Base-by-base conservation (phyloP, 2,797 vertebrate species). In the Myotis myotis region DNA sequence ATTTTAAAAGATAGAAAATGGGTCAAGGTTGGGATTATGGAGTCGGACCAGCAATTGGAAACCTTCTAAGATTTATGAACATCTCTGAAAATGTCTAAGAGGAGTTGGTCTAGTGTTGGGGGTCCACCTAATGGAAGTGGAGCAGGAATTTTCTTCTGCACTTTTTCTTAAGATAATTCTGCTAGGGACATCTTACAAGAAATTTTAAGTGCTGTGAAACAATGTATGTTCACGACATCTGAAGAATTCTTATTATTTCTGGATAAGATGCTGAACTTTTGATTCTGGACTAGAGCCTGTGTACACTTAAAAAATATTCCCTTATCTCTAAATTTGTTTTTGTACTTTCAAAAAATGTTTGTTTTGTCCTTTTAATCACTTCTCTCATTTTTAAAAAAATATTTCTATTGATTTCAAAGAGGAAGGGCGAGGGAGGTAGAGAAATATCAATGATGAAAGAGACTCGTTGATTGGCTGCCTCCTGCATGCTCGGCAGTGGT, bases 231-330 rank as follows among this genome's bases (percentile, higher is more conserved):
- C 47, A 94, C 62, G 30, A 72, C 33, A 74, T 57, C 55, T 55
- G 53, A 88, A 87, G 7, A 76, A 51, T 68, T 81, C 13, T 82
- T 89, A 47, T 82, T 88, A 25, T 82, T 95, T 95, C 92, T 49
- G 41, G 9, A 38, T 33, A 68, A 68, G 66, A 85, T 78, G 44
- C 15, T 38, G 36, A 83, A 79, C 62, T 44, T 92, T 55, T 78
- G 15, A 62, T 81, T 93, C 81, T 96, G 74, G 44, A 49, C 41
- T 81, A n/a, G 44, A 68, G 6, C 33, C 19, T 66, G 82, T 11
- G 25, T 41, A 64, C 2, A 44, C 17, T 75, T 72, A 16, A 86
- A 86, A 4, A 25, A 33, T 70, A 68, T 64, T 66, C 30, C 23
- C 15, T 82, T 36, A n/a, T 62, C 5, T 89, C 49, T 74, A 75